phyloP scores from a whole-genome alignment of 1,140 invertebrate species.

The Orius insidiosus region DNA sequence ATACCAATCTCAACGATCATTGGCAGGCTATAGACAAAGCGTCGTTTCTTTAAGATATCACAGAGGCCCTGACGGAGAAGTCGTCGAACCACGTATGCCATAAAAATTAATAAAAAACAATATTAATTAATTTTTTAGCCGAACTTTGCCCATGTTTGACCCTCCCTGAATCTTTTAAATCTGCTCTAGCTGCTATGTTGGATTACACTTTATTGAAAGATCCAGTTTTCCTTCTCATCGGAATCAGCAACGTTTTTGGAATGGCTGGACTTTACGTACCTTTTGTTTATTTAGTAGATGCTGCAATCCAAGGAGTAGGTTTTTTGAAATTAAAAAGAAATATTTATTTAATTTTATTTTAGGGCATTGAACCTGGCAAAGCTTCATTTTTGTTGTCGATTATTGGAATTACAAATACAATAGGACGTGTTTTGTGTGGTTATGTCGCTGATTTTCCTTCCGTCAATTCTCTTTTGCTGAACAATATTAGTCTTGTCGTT shows the following conservation, averaged over 20 bases:
- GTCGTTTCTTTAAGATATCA: slow-evolving; percentile 52
- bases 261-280: slow-evolving; percentile 90
- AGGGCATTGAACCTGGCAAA: slow-evolving; percentile 52
- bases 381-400: slow-evolving; percentile 83
- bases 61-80: slow-evolving; percentile 43
- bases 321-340: slow-evolving; percentile 2
- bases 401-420: slow-evolving; percentile 88
- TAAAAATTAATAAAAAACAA: neutral
- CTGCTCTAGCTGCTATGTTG: slow-evolving; percentile 77
- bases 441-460: slow-evolving; percentile 69
- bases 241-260: slow-evolving; percentile 85
- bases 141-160: slow-evolving; percentile 57
- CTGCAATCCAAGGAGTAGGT: slow-evolving; percentile 48
- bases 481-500: slow-evolving; percentile 82
- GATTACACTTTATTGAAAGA: slow-evolving; percentile 78
- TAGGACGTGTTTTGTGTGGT: slow-evolving; percentile 73
- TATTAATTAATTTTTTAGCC: slow-evolving; percentile 20
- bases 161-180: slow-evolving; percentile 61
- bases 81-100: slow-evolving; percentile 41
- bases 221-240: slow-evolving; percentile 82
- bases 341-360: slow-evolving; percentile 23
- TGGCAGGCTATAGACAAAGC: slow-evolving; percentile 70
- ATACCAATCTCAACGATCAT: slow-evolving; percentile 79
- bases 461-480: slow-evolving; percentile 80
- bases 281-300: slow-evolving; percentile 82